Percentiles rank a stretch among this genome's conserved stretches.
These are phyloP conservation scores for Heteromyza rotundicornis DNA, from an alignment of 2,888 invertebrate genomes.

Conservation along the genomic window DNA sequence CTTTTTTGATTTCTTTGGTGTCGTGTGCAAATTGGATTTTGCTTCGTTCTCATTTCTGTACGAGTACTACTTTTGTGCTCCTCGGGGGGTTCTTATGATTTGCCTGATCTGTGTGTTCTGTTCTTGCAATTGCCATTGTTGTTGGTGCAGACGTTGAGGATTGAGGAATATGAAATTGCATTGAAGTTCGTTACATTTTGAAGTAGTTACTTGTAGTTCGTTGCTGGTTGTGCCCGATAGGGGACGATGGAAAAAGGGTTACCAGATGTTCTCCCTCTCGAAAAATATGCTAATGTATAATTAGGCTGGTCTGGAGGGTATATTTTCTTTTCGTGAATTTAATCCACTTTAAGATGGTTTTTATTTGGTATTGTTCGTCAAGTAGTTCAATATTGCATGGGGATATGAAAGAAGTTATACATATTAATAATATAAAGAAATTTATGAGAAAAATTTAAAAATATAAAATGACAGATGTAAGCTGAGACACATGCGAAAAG, in stretches of 20 bases:
- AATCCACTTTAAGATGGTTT: neutral
- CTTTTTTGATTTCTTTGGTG: neutral
- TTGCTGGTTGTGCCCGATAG: neutral
- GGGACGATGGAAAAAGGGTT: slow-evolving; percentile 7
- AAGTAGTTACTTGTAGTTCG: neutral
- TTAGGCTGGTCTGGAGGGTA: neutral
- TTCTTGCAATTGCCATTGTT: neutral
- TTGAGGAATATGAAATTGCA: neutral
- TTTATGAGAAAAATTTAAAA: too few species aligned
- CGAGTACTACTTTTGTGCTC: neutral
- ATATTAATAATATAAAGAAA: too few species aligned
- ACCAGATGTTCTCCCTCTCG: slow-evolving; percentile 17
- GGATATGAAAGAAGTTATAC: too few species aligned
- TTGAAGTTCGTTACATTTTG: slow-evolving; percentile 11
- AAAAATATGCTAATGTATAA: neutral
- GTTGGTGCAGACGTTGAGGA: neutral
- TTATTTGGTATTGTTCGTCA: too few species aligned
- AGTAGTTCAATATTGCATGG: too few species aligned
- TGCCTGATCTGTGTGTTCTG: neutral
- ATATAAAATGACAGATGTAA: too few species aligned
- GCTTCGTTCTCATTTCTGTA: slow-evolving; percentile 3
- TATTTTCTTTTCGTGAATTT: neutral
- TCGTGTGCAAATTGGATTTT: slow-evolving; percentile 10
- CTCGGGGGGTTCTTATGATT: slow-evolving; percentile 5
- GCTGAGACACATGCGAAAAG: too few species aligned